Evolutionary conservation across 1,140 invertebrate species (phyloP).

Genomic region (Diorhabda sublineata): DNA sequence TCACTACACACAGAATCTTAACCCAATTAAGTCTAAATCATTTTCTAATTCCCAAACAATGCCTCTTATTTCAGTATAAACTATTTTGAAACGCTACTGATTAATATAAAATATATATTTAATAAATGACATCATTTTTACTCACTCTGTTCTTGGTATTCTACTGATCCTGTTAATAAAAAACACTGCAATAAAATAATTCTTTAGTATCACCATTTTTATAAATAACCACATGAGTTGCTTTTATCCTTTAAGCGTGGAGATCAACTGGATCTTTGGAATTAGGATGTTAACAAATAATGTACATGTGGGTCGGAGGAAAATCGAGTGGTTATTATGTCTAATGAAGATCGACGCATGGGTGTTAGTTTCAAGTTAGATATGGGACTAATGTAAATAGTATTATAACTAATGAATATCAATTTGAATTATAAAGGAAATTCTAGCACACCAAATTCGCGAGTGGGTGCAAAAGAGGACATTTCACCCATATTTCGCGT

Average conservation of each 20-base stretch:
- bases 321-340: not conserved
- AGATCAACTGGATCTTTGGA: not conserved
- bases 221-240: not conserved
- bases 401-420: too few relatives aligned
- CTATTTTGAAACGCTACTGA: not conserved
- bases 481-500: too few relatives aligned
- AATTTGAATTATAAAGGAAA: too few relatives aligned
- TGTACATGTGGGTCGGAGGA: not conserved
- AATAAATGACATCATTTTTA: conserved; percentile 3
- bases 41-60: too few relatives aligned
- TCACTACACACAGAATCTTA: too few relatives aligned
- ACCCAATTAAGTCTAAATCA: too few relatives aligned
- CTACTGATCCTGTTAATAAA: not conserved
- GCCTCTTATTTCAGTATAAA: too few relatives aligned
- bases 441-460: too few relatives aligned
- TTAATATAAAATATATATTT: not conserved
- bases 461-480: too few relatives aligned
- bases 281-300: not conserved
- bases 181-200: not conserved
- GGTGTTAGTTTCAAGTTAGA: too few relatives aligned
- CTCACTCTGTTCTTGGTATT: not conserved
- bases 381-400: too few relatives aligned
- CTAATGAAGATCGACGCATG: not conserved
- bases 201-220: not conserved
- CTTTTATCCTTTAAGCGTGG: not conserved